phyloP scores from a whole-genome alignment of 2,797 vertebrate species.

The Myotis findleyi region DNA sequence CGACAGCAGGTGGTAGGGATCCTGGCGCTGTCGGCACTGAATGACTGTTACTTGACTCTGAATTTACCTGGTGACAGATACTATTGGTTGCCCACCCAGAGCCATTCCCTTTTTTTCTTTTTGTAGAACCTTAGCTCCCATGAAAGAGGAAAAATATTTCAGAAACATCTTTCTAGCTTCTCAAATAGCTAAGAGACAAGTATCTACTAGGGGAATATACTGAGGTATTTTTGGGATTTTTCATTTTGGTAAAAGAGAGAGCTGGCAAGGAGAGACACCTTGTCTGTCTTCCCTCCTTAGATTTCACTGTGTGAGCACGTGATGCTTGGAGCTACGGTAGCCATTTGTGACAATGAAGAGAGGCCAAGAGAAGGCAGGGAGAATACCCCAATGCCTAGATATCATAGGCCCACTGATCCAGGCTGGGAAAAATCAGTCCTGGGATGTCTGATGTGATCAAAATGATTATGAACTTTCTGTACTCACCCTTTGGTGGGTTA shows the following conservation, averaged over 20 bases:
- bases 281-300: neutral
- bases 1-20: neutral
- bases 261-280: neutral
- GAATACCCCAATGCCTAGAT: neutral
- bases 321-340: neutral
- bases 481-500: neutral
- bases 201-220: neutral
- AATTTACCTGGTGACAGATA: neutral
- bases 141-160: neutral
- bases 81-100: neutral
- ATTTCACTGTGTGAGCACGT: neutral
- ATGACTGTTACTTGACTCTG: neutral
- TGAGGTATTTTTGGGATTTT: neutral
- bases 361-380: neutral
- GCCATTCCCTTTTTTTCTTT: neutral
- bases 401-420: neutral
- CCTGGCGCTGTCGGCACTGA: neutral
- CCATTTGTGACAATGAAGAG: neutral
- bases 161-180: neutral
- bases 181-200: neutral
- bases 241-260: constrained; percentile 21
- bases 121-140: neutral
- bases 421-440: neutral
- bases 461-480: neutral
- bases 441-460: neutral